These are phyloP conservation scores for Homalodisca vitripennis DNA, from an alignment of 1,140 invertebrate species.

Conservation along the genomic window DNA sequence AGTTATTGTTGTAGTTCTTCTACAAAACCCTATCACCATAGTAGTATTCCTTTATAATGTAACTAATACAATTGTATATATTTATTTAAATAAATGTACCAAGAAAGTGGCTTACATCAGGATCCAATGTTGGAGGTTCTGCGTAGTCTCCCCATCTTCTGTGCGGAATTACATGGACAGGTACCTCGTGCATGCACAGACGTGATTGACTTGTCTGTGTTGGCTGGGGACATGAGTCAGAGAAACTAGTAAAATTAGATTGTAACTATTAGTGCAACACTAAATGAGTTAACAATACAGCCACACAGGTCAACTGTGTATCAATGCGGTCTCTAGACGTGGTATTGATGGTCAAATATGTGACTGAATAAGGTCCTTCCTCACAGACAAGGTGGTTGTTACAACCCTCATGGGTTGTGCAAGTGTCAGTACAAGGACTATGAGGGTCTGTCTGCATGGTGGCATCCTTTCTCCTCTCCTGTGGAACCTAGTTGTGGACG, in stretches of 20 bases:
- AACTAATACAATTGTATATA: neutral
- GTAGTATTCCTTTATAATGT: too few relatives aligned
- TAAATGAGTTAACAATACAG: neutral
- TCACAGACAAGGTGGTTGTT: neutral
- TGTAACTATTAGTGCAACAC: neutral
- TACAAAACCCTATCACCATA: too few relatives aligned
- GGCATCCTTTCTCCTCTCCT: too few relatives aligned
- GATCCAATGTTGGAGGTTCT: neutral
- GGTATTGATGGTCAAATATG: neutral
- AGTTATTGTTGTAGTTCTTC: too few relatives aligned
- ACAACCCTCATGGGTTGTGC: neutral
- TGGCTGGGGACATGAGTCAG: neutral
- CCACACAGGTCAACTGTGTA: neutral
- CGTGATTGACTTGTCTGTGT: constrained; percentile 15
- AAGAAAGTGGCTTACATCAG: constrained; percentile 10
- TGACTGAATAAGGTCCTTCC: neutral
- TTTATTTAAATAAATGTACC: neutral
- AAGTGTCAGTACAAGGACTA: too few relatives aligned
- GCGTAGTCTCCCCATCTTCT: neutral
- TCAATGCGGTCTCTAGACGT: neutral
- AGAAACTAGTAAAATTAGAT: neutral
- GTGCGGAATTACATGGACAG: neutral
- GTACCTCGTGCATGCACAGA: constrained; percentile 20
- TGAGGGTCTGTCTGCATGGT: too few relatives aligned
- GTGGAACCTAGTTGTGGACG: too few relatives aligned